Evolutionary conservation across 2,888 invertebrate species (phyloP).

Genomic region (Heliconius sara): DNA sequence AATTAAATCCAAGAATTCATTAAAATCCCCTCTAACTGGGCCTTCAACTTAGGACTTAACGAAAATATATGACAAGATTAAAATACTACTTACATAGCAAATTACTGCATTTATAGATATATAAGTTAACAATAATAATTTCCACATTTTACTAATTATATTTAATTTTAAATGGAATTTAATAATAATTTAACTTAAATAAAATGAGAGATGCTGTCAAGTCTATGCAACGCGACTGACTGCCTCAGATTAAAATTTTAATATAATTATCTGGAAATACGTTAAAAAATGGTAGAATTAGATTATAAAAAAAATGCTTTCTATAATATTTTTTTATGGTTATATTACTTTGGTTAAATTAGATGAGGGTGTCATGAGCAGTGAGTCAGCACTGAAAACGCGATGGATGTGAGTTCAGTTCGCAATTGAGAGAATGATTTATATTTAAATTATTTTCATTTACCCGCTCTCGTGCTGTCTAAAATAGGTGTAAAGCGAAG

Average conservation of each 20-base stretch:
- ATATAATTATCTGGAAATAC: neutral
- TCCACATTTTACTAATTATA: neutral
- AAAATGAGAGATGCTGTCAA: neutral
- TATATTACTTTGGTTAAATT: neutral
- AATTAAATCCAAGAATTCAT: too few relatives aligned
- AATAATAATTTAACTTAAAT: neutral
- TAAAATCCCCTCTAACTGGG: neutral
- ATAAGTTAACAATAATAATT: neutral
- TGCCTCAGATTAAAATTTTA: neutral
- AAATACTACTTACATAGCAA: neutral
- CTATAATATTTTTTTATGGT: neutral
- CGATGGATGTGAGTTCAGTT: neutral
- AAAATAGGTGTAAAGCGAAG: too few relatives aligned
- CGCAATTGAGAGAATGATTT: too few relatives aligned
- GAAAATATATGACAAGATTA: neutral
- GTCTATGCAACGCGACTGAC: neutral
- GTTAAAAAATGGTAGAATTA: neutral
- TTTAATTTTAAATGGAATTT: neutral
- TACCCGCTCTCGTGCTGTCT: too few relatives aligned
- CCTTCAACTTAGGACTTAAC: neutral
- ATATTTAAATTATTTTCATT: neutral
- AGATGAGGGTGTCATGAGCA: neutral
- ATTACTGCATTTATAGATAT: neutral
- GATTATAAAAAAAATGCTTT: neutral
- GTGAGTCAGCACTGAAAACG: neutral